These are phyloP conservation scores for Nerophis lumbriciformis DNA, from an alignment of 2,113 vertebrate genomes.

Conservation along the genomic window DNA sequence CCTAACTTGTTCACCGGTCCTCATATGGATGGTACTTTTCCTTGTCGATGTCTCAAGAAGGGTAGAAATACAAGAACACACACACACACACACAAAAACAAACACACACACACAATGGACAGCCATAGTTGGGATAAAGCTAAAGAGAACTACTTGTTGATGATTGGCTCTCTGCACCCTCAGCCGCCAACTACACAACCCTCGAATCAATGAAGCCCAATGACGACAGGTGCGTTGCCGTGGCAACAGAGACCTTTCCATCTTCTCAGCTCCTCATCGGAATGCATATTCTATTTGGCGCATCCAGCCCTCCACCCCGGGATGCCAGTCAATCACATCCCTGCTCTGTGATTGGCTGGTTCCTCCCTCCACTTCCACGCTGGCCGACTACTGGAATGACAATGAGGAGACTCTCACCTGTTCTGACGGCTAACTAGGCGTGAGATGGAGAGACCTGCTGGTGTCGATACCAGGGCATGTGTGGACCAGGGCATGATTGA, in stretches of 20 bases:
- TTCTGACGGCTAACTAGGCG: conserved; percentile 11
- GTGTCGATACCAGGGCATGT: not conserved
- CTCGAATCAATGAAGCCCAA: conserved; percentile 44
- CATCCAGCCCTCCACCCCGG: not conserved
- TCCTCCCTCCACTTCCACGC: conserved; percentile 60
- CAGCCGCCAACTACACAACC: conserved; percentile 37
- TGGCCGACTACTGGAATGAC: conserved; percentile 45
- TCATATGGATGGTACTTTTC: no score
- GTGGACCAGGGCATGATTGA: not conserved
- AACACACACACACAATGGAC: not conserved
- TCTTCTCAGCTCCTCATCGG: conserved; percentile 52
- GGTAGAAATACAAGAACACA: no score
- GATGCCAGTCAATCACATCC: conserved; percentile 59
- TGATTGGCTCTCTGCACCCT: not conserved
- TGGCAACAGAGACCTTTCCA: conserved; percentile 60
- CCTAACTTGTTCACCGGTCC: no score
- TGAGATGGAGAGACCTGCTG: conserved; percentile 16
- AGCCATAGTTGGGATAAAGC: not conserved
- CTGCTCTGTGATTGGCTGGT: conserved; percentile 60
- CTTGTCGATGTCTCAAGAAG: no score
- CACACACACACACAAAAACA: not conserved
- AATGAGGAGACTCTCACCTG: conserved; percentile 56
- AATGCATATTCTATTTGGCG: conserved; percentile 58
- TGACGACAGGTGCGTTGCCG: conserved; percentile 60
- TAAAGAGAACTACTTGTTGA: not conserved